A percentile compares a stretch with the other conserved stretches of the same genome.
Conservation (phyloP, 2,113 vertebrate genomes). For the Paramormyrops kingsleyae region DNA sequence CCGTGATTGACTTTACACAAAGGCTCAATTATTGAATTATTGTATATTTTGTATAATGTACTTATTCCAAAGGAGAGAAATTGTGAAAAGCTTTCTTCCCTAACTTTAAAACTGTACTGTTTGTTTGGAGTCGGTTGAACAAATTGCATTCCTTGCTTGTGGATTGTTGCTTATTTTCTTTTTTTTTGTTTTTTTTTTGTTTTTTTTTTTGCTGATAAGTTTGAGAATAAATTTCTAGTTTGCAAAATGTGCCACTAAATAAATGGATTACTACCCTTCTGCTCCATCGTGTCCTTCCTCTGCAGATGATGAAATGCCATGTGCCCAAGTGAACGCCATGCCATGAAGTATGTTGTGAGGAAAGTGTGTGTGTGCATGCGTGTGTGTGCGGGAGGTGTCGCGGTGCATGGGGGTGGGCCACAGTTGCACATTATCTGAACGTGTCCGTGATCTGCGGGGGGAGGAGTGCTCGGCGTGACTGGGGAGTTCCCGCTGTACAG, state of each 20-base stretch:
- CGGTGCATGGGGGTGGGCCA: not conserved
- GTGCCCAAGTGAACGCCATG: not conserved
- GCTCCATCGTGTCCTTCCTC: not conserved
- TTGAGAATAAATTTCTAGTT: constrained; percentile 55
- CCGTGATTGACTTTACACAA: constrained; percentile 56
- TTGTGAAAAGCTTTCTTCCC: constrained; percentile 60
- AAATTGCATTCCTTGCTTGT: constrained; percentile 55
- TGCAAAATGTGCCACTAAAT: constrained; percentile 64
- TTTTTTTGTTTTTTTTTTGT: constrained; percentile 25
- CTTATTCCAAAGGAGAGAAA: constrained; percentile 58
- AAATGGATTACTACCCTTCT: constrained; percentile 59
- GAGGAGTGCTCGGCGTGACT: not conserved
- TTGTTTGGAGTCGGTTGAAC: constrained; percentile 50
- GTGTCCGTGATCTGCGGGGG: not conserved
- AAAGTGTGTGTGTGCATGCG: not conserved
- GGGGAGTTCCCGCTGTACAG: not conserved
- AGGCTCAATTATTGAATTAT: constrained; percentile 65
- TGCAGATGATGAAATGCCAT: not conserved
- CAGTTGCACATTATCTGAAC: not conserved
- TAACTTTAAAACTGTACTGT: constrained; percentile 57
- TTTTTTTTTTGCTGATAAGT: constrained; percentile 16
- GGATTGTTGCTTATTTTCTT: constrained; percentile 36
- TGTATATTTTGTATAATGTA: constrained; percentile 73
- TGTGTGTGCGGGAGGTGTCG: not conserved
- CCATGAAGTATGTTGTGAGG: not conserved